Evolutionary conservation across 2,797 vertebrate species (phyloP).

Genomic region (Enteromius fasciolatus): DNA sequence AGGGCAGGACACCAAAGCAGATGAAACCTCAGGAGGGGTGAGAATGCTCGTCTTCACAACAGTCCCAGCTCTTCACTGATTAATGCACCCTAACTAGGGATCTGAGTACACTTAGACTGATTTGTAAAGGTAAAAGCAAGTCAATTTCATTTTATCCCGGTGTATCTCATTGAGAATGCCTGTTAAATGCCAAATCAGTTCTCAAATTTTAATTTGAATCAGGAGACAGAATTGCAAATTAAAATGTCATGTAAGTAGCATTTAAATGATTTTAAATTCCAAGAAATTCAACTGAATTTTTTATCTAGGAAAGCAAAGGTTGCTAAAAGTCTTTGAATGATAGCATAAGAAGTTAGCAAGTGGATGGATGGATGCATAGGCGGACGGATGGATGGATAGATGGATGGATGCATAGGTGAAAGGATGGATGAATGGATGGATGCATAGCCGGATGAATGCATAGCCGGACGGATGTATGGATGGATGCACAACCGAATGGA

Average conservation of each 20-base stretch:
- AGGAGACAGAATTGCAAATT: not conserved
- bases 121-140: conserved; percentile 7
- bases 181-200: not conserved
- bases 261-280: not conserved
- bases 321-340: not conserved
- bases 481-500: too few relatives aligned
- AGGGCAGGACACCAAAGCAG: conserved; percentile 7
- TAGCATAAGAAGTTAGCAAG: not conserved
- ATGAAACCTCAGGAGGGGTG: not conserved
- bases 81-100: not conserved
- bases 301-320: too few relatives aligned
- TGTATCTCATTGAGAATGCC: not conserved
- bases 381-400: too few relatives aligned
- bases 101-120: not conserved
- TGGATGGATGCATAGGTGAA: too few relatives aligned
- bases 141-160: not conserved
- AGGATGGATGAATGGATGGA: too few relatives aligned
- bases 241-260: not conserved
- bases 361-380: too few relatives aligned
- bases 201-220: not conserved
- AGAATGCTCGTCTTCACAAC: not conserved
- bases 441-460: not conserved
- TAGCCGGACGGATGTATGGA: too few relatives aligned
- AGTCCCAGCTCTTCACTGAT: not conserved
- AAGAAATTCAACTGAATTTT: not conserved